Evolutionary conservation across 2,797 vertebrate genomes (phyloP).

Genomic region (Meda fulgida): DNA sequence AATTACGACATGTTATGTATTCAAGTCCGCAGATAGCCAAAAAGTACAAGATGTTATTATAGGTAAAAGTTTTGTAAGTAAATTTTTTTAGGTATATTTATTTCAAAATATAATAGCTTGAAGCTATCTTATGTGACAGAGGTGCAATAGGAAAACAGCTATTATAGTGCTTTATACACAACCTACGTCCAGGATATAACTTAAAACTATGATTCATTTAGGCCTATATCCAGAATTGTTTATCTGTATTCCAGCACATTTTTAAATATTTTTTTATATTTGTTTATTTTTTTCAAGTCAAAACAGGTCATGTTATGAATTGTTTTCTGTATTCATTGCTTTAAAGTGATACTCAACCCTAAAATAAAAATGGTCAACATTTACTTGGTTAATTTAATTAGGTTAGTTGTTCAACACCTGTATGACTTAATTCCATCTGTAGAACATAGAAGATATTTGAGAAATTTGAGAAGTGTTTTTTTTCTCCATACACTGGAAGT

Average conservation of each 20-base stretch:
- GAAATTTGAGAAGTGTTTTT: not conserved
- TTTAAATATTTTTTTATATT: not conserved
- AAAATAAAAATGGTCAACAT: not conserved
- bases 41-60: not conserved
- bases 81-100: not conserved
- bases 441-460: not conserved
- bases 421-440: not conserved
- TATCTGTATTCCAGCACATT: not conserved
- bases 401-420: not conserved
- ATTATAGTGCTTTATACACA: not conserved
- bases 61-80: not conserved
- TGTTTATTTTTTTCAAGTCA: not conserved
- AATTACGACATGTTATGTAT: not conserved
- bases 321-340: not conserved
- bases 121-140: not conserved
- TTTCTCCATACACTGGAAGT: not conserved
- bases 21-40: not conserved
- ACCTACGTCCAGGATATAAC: not conserved
- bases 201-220: not conserved
- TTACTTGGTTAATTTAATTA: too few relatives aligned
- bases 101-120: not conserved
- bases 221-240: not conserved
- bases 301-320: not conserved
- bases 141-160: not conserved
- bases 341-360: not conserved